Conservation (phyloP, 2,113 vertebrate species). For the Lophius piscatorius region DNA sequence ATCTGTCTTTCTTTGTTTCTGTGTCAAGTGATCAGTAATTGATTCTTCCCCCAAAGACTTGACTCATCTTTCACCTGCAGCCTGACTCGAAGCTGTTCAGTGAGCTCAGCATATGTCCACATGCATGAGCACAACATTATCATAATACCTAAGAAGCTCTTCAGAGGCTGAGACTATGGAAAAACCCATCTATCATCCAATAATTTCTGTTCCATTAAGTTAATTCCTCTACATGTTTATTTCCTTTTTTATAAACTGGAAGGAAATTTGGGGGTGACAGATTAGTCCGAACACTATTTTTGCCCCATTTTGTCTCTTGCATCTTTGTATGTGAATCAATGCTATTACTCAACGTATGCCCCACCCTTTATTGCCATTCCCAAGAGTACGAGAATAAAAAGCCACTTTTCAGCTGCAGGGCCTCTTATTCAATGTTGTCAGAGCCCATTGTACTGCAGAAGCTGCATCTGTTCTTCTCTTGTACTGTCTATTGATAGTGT, state of each 20-base stretch:
- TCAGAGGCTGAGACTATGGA: conserved; percentile 31
- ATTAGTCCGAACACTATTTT: conserved; percentile 34
- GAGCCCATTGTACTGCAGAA: conserved; percentile 63
- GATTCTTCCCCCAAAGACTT: conserved; percentile 59
- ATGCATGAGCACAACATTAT: conserved; percentile 34
- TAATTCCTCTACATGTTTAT: conserved; percentile 24
- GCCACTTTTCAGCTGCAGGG: conserved; percentile 60
- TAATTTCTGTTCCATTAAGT: conserved; percentile 6
- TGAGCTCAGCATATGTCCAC: conserved; percentile 45
- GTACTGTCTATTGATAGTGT: conserved; percentile 60
- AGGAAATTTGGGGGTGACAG: conserved; percentile 21
- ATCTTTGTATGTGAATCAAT: conserved; percentile 47
- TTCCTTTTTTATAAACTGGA: conserved; percentile 17
- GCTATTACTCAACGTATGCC: conserved; percentile 52
- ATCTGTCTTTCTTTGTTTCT: conserved; percentile 52
- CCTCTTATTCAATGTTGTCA: conserved; percentile 73
- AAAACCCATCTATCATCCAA: conserved; percentile 43
- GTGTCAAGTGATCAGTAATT: conserved; percentile 68
- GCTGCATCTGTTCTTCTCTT: conserved; percentile 63
- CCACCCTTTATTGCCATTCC: conserved; percentile 50
- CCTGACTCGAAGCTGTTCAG: conserved; percentile 66
- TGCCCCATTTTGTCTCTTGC: conserved; percentile 16
- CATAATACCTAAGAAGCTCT: conserved; percentile 33
- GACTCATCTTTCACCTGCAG: conserved; percentile 76
- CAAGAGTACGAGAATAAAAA: conserved; percentile 52